Evolutionary conservation across 2,797 vertebrate species (phyloP).

Genomic region (Alcedo atthis): DNA sequence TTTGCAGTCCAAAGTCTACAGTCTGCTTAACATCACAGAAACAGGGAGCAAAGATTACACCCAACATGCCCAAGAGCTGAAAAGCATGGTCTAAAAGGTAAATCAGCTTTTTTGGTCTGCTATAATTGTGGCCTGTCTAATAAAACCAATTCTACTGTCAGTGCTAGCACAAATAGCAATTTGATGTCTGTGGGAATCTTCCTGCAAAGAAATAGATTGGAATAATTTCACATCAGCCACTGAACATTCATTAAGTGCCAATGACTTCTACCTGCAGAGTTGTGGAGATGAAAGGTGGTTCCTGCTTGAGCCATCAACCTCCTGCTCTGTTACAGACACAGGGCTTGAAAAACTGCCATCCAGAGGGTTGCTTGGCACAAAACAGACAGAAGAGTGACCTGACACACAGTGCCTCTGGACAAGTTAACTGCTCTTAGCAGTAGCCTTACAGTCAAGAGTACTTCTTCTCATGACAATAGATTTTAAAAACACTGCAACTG

Average conservation of each 20-base stretch:
- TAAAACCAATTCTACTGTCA: background rate
- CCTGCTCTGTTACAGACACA: background rate
- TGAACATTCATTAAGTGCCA: background rate
- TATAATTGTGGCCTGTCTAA: background rate
- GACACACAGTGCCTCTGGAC: rapidly evolving
- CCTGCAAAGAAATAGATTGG: background rate
- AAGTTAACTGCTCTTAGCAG: background rate
- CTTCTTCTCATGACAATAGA: background rate
- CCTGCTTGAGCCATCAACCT: background rate
- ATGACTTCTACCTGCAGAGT: background rate
- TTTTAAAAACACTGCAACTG: background rate
- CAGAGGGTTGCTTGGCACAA: background rate
- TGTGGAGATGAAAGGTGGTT: background rate
- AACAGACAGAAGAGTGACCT: background rate
- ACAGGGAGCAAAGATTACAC: background rate
- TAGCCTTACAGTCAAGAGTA: background rate
- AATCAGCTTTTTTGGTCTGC: background rate
- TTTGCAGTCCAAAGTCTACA: background rate
- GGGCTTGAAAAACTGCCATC: background rate
- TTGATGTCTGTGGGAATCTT: background rate
- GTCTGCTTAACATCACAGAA: background rate
- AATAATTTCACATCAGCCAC: background rate
- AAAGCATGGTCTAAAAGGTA: background rate
- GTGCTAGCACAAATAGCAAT: background rate
- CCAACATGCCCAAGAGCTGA: background rate